Evolutionary conservation across 2,888 invertebrate species (phyloP), one percentile per base, ranked within the genome.

Genomic region (Leptogaster cylindrica): DNA sequence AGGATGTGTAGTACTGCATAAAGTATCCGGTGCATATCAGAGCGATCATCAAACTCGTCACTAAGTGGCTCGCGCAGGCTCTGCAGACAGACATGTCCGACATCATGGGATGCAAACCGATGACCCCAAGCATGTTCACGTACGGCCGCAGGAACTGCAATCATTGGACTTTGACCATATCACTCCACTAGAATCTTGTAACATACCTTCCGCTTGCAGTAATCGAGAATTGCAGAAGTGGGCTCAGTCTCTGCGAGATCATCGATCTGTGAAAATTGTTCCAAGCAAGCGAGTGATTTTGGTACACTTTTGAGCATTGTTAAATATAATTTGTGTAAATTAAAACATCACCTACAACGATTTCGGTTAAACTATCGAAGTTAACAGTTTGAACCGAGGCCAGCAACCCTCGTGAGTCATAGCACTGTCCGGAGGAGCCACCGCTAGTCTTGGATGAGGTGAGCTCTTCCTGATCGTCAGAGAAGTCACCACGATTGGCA

Each of bases 1-100:
- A 92, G 77, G 91, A 91, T 65, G 91, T 86, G 84, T 91, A 87
- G 75, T 89, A 92, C 76, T 92, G 92, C 16, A 92, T 81, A 64
- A 89, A 79, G 75, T 92, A 92, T 73, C 92, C 92, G 68, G 87
- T 75, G 69, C 87, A 81, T 82, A 92, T 86, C 58, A 90, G 82
- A 61, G 87, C 76, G 41, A 88, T 83, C 8, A 92, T 87, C 77
- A 89, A 84, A 14, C 87, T 76, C 5, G 89, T 87, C 77, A 92
- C 91, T 44, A 88, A 81, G 75, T 87, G 87, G 41, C 88, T 88
- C 33, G 90, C 81, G 73, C 86, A 83, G 71, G 86, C 84, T 7
- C 85, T 81, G 73, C 84, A 85, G 73, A 83, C 83, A 50, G 86
- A 85, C 46, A 85, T 83, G 70, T 89, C 89, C 41, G 85, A 84